A percentile compares a stretch with the other conserved stretches of the same genome.
Evolutionary conservation across 2,113 vertebrate species (phyloP).

Genomic region (Isichthys henryi): DNA sequence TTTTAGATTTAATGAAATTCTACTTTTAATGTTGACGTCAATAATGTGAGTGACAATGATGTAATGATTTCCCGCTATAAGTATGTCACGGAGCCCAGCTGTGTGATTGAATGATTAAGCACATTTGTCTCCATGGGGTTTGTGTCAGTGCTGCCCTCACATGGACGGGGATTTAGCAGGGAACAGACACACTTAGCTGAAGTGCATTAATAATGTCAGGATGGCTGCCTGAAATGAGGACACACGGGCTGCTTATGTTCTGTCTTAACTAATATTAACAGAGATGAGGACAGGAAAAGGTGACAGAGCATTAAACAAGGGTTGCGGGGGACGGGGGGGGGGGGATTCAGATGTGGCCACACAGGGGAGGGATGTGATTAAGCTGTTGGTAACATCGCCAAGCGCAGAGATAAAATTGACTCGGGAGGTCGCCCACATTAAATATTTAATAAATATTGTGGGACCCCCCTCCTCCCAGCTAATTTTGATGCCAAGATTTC

Average conservation of each 20-base stretch:
- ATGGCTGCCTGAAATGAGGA: not conserved
- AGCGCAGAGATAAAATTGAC: conserved; percentile 32
- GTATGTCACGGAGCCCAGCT: not conserved
- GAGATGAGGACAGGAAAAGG: not conserved
- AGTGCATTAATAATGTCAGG: not conserved
- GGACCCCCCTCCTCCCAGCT: conserved; percentile 41
- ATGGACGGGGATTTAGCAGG: not conserved
- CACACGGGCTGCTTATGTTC: not conserved
- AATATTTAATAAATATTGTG: not conserved
- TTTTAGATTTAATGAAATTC: conserved; percentile 14
- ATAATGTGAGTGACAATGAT: conserved; percentile 4
- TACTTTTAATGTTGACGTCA: conserved; percentile 16
- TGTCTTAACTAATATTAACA: not conserved
- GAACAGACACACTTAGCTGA: not conserved
- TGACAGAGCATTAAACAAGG: not conserved
- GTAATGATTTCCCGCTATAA: not conserved
- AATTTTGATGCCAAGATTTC: not conserved
- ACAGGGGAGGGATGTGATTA: conserved; percentile 56
- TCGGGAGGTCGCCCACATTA: not conserved
- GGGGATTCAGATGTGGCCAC: conserved; percentile 20
- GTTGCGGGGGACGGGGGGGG: too few relatives aligned
- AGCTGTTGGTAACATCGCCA: conserved; percentile 54
- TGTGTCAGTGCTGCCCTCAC: not conserved
- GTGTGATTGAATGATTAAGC: not conserved
- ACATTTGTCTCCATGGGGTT: too few relatives aligned